Evolutionary conservation across 2,888 invertebrate species (phyloP).

Genomic region (Furcula furcula): DNA sequence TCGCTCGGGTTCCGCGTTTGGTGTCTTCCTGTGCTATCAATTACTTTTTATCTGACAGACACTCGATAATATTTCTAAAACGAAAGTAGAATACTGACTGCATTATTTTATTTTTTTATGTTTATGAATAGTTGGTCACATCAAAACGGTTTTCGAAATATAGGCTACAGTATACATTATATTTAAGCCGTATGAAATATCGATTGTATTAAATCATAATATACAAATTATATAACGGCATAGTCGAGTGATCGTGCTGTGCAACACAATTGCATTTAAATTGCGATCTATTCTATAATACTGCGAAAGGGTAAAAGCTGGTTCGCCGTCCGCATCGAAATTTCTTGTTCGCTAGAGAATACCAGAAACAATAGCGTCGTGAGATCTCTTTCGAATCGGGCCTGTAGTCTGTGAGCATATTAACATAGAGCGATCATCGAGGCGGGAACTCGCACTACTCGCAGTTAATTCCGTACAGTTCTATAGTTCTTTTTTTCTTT

Average conservation of each 20-base stretch:
- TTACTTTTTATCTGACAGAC: slow-evolving; percentile 31
- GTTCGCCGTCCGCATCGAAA: slow-evolving; percentile 53
- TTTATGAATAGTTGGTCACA: not conserved
- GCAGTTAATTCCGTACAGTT: slow-evolving; percentile 9
- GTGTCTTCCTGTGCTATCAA: slow-evolving; percentile 31
- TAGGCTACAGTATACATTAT: not conserved
- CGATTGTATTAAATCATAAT: slow-evolving; percentile 41
- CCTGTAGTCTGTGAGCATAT: slow-evolving; percentile 44
- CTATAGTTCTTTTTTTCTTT: slow-evolving; percentile 1
- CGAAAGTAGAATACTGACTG: not conserved
- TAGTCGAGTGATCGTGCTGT: slow-evolving; percentile 47
- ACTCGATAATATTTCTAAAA: slow-evolving; percentile 4
- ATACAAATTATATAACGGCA: too few species aligned
- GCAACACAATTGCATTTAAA: slow-evolving; percentile 58
- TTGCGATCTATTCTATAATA: slow-evolving; percentile 46
- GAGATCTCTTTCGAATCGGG: slow-evolving; percentile 63
- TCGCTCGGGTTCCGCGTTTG: slow-evolving; percentile 26
- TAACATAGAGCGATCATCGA: slow-evolving; percentile 42
- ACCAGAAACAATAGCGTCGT: slow-evolving; percentile 71
- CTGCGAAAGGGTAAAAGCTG: slow-evolving; percentile 69
- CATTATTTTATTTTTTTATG: not conserved
- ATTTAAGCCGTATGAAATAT: not conserved
- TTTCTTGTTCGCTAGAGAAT: slow-evolving; percentile 62
- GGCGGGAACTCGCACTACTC: slow-evolving; percentile 34
- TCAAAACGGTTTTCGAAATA: not conserved